A percentile compares a stretch with the other conserved stretches of the same genome.
Conservation (phyloP, 2,113 vertebrate species). For the Semnornis frantzii region DNA sequence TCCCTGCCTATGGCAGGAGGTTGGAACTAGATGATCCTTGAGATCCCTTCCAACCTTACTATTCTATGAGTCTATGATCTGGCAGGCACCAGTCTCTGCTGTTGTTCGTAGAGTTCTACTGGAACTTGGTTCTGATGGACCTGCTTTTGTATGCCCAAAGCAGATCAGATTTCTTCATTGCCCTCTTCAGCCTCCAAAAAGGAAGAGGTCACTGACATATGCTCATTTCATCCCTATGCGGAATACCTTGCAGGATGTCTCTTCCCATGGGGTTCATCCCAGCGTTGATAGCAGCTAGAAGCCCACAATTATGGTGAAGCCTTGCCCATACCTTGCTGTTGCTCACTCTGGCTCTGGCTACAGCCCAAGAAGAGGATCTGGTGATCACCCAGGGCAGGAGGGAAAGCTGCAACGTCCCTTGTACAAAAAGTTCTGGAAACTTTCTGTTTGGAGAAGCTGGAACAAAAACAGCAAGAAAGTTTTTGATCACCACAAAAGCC, state of each 20-base stretch:
- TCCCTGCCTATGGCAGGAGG: no score
- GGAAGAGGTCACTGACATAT: rapidly evolving
- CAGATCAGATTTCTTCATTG: not conserved
- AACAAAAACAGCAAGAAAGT: not conserved
- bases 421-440: not conserved
- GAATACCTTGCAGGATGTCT: not conserved
- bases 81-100: not conserved
- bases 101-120: not conserved
- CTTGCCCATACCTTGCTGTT: not conserved
- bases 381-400: not conserved
- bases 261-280: not conserved
- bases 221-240: rapidly evolving
- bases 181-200: not conserved
- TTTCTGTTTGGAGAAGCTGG: not conserved
- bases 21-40: no score
- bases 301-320: not conserved
- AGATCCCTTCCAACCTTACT: no score
- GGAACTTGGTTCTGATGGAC: not conserved
- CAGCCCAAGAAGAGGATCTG: rapidly evolving
- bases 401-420: rapidly evolving
- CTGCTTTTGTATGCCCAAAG: not conserved
- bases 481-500: not conserved
- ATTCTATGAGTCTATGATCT: not conserved
- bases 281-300: not conserved
- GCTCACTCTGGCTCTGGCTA: not conserved